Evolutionary conservation across 2,888 invertebrate genomes (phyloP), one percentile per base, ranked within the genome.

Genomic region (Thalpophila matura): DNA sequence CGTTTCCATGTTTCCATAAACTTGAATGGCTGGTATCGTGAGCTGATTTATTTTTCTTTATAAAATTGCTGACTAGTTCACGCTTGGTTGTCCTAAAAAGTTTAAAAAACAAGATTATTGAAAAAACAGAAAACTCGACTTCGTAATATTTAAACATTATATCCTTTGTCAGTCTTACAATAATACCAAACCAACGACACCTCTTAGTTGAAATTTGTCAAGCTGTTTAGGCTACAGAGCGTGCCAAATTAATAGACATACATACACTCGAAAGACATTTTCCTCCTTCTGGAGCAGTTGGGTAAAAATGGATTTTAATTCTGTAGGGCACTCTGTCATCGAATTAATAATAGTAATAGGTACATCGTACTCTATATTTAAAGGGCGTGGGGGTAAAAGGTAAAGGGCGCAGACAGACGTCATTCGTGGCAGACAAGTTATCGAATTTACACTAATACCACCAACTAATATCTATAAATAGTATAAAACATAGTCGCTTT

Each of bases 391-490:
- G 72, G 80, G 83, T 78, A 73, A 86, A 82, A 82, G 85, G 77
- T 86, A 71, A 80, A 86, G 86, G 88, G 73, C 85, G 80, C 79
- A 88, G 87, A 88, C 87, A 68, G 69, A 79, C 74, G 83, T 72
- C 81, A 77, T 85, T 82, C 71, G 59, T 56, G 60, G 63, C 63
- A 64, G 64, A 55, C 59, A 73, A 73, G 47, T 69, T 73, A 72
- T 76, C 62, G 64, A 70, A 68, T 75, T 67, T 67, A 64, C 72
- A 63, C 46, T 57, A 53, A 53, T 42, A 42, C 10, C 22, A 38
- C 54, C 47, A 29, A 45, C 42, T 37, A 16, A 54, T 24, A 40
- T 40, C 1, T 22, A 40, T 24, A 1, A 12, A 22, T 22, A 40
- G 12, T 10, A 18, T 40, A 42, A 58, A 43, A 46, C n/a, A n/a